phyloP scores from a whole-genome alignment of 2,888 invertebrate genomes.

The Apamea epomidion region DNA sequence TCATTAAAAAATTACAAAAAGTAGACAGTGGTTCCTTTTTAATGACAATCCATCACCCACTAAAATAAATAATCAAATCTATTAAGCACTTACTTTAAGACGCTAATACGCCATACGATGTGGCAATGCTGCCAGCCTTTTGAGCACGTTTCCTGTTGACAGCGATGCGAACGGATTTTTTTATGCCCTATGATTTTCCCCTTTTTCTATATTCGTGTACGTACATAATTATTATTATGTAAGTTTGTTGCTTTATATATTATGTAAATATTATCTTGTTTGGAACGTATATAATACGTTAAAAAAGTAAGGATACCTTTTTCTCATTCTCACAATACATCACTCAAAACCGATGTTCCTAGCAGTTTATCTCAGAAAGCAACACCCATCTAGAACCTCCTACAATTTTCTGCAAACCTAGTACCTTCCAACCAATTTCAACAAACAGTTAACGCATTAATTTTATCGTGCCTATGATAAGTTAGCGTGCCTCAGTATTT shows the following conservation, averaged over 20 bases:
- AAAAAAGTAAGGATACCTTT: background rate
- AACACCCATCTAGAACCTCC: background rate
- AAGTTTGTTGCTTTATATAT: background rate
- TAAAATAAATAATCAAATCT: no score
- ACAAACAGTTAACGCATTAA: slow-evolving; percentile 52
- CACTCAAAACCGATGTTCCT: background rate
- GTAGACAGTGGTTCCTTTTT: no score
- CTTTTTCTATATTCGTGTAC: background rate
- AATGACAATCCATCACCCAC: no score
- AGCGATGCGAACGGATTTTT: background rate
- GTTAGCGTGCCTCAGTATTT: slow-evolving; percentile 64
- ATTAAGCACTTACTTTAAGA: background rate
- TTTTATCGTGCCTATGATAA: no score
- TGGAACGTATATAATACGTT: background rate
- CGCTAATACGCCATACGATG: background rate
- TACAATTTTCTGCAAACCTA: background rate
- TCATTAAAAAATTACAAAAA: no score
- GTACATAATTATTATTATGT: no score
- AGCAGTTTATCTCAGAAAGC: no score
- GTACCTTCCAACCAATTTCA: background rate
- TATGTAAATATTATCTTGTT: background rate
- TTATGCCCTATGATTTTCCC: background rate
- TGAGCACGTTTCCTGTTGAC: background rate
- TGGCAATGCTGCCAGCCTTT: background rate
- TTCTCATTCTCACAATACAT: background rate